A percentile compares a stretch with the other conserved stretches of the same genome.
These are phyloP conservation scores for Ceratitis capitata DNA, from an alignment of 1,140 invertebrate genomes.

Conservation along the genomic window DNA sequence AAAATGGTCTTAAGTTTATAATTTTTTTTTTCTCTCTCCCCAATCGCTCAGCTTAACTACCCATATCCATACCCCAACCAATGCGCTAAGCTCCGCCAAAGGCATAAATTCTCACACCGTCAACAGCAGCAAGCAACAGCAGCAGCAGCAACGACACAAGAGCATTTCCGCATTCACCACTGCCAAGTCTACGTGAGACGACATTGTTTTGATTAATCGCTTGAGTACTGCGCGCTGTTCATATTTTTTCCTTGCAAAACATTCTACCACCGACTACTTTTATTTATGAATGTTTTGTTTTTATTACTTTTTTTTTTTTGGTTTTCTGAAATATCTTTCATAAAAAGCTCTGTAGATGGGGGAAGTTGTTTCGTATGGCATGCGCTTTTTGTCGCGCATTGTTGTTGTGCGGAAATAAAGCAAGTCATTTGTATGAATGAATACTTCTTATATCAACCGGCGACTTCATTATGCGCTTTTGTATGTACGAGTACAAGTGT, in stretches of 20 bases:
- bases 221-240: background rate
- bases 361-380: no score
- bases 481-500: background rate
- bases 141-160: background rate
- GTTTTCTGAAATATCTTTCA: no score
- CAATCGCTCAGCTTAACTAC: no score
- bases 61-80: background rate
- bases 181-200: background rate
- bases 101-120: slow-evolving; percentile 10
- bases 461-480: background rate
- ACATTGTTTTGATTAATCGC: slow-evolving; percentile 30
- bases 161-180: slow-evolving; percentile 5
- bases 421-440: background rate
- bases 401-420: background rate
- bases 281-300: background rate
- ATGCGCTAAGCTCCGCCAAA: background rate
- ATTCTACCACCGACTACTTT: background rate
- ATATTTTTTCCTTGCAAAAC: slow-evolving; percentile 14
- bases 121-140: background rate
- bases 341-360: no score
- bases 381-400: no score
- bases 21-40: no score
- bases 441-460: background rate
- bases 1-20: no score
- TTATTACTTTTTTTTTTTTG: background rate